Evolutionary conservation across 2,797 vertebrate genomes (phyloP).

Genomic region (Notolabrus celidotus): DNA sequence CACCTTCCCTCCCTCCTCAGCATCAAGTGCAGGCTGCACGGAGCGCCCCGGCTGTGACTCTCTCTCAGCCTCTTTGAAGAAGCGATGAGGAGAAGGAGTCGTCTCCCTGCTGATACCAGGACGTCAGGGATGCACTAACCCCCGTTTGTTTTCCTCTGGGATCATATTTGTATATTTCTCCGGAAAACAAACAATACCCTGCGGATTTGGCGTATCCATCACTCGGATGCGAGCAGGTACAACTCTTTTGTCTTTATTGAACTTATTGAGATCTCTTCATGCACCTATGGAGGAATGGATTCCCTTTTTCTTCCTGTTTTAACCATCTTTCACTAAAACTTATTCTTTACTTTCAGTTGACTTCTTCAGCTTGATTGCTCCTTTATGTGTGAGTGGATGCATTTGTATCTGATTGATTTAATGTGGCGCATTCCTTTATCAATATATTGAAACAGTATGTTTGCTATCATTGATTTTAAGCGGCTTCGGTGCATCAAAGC

Average conservation of each 20-base stretch:
- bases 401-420: not conserved
- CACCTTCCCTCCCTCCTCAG: constrained; percentile 70
- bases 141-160: constrained; percentile 56
- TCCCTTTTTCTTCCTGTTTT: not conserved
- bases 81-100: constrained; percentile 79
- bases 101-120: constrained; percentile 69
- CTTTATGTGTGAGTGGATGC: not conserved
- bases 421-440: too few species aligned
- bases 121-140: constrained; percentile 77
- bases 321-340: fast-evolving
- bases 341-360: not conserved
- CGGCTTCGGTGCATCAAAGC: too few species aligned
- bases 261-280: not conserved
- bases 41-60: constrained; percentile 73
- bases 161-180: constrained; percentile 65
- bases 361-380: not conserved
- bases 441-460: too few species aligned
- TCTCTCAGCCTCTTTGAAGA: constrained; percentile 73
- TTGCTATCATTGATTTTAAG: too few species aligned
- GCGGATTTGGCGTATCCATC: constrained; percentile 78
- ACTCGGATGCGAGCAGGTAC: constrained; percentile 87
- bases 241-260: constrained; percentile 40
- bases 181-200: constrained; percentile 70
- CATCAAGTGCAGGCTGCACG: constrained; percentile 84
- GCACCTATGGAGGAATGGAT: not conserved